These are phyloP conservation scores for Falco naumanni DNA, from an alignment of 2,797 vertebrate genomes.

Conservation along the genomic window DNA sequence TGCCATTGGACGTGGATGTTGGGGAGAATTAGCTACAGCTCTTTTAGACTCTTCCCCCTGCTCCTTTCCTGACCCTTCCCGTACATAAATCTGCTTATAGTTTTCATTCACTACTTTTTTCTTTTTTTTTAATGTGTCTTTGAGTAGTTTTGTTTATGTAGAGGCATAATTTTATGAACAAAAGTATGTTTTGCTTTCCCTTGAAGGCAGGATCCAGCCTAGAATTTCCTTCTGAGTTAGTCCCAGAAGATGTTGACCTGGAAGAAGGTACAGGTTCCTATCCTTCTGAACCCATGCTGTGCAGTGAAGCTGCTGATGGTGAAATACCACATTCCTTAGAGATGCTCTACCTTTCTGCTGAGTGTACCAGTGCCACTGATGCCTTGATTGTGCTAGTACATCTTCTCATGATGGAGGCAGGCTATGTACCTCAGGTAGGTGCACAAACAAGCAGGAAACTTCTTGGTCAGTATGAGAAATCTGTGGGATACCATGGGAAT, in stretches of 20 bases:
- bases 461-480: not conserved
- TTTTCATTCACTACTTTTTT: not conserved
- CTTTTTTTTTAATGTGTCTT: not conserved
- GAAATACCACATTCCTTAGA: conserved; percentile 89
- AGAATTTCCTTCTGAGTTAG: conserved; percentile 32
- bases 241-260: conserved; percentile 56
- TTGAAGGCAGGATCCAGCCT: conserved; percentile 75
- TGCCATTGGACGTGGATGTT: not conserved
- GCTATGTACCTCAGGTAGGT: conserved; percentile 88
- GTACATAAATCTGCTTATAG: not conserved
- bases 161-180: not conserved
- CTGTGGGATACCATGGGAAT: not conserved
- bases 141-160: not conserved
- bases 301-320: conserved; percentile 86
- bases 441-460: not conserved
- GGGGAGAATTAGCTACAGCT: not conserved
- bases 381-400: conserved; percentile 85
- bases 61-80: not conserved
- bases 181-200: not conserved
- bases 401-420: conserved; percentile 92
- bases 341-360: conserved; percentile 83
- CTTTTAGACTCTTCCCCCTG: not conserved
- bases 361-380: conserved; percentile 78
- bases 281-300: conserved; percentile 89
- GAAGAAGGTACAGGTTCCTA: conserved; percentile 64